Base-by-base conservation (phyloP, 2,113 vertebrate species). In the Myotis davidii region DNA sequence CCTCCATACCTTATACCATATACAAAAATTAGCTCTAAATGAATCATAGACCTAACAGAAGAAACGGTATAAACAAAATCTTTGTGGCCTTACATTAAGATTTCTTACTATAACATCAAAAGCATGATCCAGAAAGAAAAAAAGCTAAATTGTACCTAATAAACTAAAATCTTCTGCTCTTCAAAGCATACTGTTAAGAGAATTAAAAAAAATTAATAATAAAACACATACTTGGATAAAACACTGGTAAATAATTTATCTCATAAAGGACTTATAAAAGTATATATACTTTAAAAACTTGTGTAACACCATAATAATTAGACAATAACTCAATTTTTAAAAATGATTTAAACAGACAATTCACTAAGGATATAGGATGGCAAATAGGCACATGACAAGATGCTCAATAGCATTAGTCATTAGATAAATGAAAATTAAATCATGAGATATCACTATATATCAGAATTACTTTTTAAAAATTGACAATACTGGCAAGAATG, bases 341-440 rank as follows among this genome's bases (percentile, higher is more conserved):
- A 81, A 65, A 37, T 73, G 3, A 65, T 18, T 54, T 32, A 45
- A 78, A 81, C 10, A 59, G 37, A 81, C 1, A 56, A 8, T 79
- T 93, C 39, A 93, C 18, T 10, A 67, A 67, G n/a, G 64, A 78
- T 25, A 69, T 9, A 88, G 11, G 56, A 88, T 82, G 67, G 27
- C 54, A 94, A 81, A 82, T 32, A 93, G 64, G 34, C 27, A 64
- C 10, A 37, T 12, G 6, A 81, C 50, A 85, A 74, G 64, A 64
- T 37, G 32, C 37, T 72, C 50, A 85, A 81, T 9, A 73, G 27
- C 23, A 61, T 54, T 65, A 85, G 11, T 69, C 76, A 91, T 50
- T 59, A 88, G 20, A 3, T 29, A 96, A 85, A 69, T 81, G 18
- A 34, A 89, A 92, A 85, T 61, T 89, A 92, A 89, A 82, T 64